Evolutionary conservation across 1,140 invertebrate genomes (phyloP).

Genomic region (Pseudomyrmex dendroicus): DNA sequence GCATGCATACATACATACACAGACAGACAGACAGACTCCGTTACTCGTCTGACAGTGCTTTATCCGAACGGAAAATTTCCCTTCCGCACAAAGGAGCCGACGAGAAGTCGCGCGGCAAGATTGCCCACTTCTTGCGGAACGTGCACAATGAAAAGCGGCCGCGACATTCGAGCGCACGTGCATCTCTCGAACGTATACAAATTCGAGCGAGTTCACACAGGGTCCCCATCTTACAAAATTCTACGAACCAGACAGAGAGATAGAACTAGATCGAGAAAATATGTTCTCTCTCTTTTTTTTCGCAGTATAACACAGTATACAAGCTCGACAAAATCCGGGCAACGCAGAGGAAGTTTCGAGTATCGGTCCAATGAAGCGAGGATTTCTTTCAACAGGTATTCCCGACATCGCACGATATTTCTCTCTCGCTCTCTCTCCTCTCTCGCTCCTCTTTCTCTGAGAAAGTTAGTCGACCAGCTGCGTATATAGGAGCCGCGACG

Average conservation of each 20-base stretch:
- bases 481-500: conserved; percentile 48
- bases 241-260: background rate
- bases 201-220: conserved; percentile 31
- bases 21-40: background rate
- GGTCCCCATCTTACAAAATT: conserved; percentile 9
- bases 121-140: conserved; percentile 50
- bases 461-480: conserved; percentile 50
- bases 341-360: conserved; percentile 22
- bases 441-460: conserved; percentile 14
- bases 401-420: conserved; percentile 30
- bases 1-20: background rate
- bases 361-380: conserved; percentile 43
- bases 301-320: background rate
- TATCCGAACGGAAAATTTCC: conserved; percentile 56
- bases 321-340: conserved; percentile 11
- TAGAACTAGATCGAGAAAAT: conserved; percentile 26
- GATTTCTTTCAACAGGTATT: conserved; percentile 71
- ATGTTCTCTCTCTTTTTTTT: background rate
- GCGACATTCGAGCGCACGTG: conserved; percentile 17
- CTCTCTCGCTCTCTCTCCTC: no score
- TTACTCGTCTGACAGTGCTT: conserved; percentile 42
- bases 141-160: conserved; percentile 38
- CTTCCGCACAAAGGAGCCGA: conserved; percentile 38
- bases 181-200: conserved; percentile 36
- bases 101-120: conserved; percentile 51